Evolutionary conservation across 2,797 vertebrate genomes (phyloP), one percentile per base, ranked within the genome.

Genomic region (Molothrus ater): DNA sequence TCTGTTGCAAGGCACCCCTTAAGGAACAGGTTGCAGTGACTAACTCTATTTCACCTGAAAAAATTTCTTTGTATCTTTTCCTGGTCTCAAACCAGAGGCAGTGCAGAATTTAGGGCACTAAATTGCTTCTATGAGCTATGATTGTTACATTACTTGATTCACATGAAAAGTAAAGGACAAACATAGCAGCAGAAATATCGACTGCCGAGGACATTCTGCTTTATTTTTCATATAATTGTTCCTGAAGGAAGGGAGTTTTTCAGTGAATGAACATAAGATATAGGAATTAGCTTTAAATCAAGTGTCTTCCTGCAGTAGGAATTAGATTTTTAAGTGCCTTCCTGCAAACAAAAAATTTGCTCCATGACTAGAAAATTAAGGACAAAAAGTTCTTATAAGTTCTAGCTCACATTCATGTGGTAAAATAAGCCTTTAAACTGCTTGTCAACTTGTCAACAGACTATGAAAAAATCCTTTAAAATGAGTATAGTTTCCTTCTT

Each of bases 381-480:
- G 76, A 94, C 54, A 69, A 81, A 85, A 91, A 69, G 65, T 88
- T 85, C 64, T 91, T 69, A 54, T 10, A 11, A 73, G 31, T 66
- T 91, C 73, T 88, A 86, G 53, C 51, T 92, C 59, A 65, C 63
- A 90, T 61, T 26, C 63, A 31, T 84, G 66, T 75, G 54, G 47
- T 48, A 88, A 92, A 95, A 91, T 65, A 92, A 75, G 26, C 28
- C 10, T 47, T 68, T 79, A 79, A 93, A 85, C 73, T 51, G 42
- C 75, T 88, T 84, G 72, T 88, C 88, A 96, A 13, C 57, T 74
- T 95, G 75, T 95, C 85, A 92, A 86, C 72, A 90, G 72, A 43
- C 25, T 65, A 78, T 24, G 47, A 65, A 70, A 87, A 87, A 74
- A 59, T 7, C 26, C 29, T 95, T 83, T 83, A 79, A 88, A 90